These are phyloP conservation scores for Diceros bicornis DNA, from an alignment of 2,797 vertebrate species.

Conservation along the genomic window DNA sequence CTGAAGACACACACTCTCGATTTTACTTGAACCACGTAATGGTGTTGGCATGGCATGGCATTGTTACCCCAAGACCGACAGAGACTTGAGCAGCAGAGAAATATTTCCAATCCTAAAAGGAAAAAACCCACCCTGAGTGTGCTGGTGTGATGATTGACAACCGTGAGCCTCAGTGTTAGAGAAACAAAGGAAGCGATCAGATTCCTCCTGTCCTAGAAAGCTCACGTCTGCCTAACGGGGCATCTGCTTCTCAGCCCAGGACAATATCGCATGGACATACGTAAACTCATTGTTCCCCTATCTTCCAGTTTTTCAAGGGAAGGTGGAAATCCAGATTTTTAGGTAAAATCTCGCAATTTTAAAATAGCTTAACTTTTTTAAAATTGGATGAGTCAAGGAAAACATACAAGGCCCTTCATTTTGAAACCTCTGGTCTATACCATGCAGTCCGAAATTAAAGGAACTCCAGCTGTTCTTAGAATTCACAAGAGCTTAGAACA, in stretches of 20 bases:
- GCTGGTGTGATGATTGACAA: not conserved
- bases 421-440: not conserved
- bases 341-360: not conserved
- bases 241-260: not conserved
- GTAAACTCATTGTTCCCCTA: not conserved
- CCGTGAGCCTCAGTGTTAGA: not conserved
- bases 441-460: not conserved
- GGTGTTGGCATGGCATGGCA: not conserved
- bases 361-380: conserved; percentile 34
- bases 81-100: not conserved
- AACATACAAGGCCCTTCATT: not conserved
- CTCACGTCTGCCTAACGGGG: rapidly evolving
- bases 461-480: not conserved
- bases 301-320: not conserved
- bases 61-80: not conserved
- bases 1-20: not conserved
- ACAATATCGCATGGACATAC: not conserved
- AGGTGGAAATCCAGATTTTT: not conserved
- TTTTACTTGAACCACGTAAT: not conserved
- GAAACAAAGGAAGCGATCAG: not conserved
- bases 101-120: not conserved
- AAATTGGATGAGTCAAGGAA: not conserved
- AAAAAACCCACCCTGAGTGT: not conserved
- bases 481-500: not conserved
- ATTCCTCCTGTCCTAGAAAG: not conserved